These are phyloP conservation scores for Limenitis camilla DNA, from an alignment of 2,888 invertebrate genomes.

Conservation along the genomic window DNA sequence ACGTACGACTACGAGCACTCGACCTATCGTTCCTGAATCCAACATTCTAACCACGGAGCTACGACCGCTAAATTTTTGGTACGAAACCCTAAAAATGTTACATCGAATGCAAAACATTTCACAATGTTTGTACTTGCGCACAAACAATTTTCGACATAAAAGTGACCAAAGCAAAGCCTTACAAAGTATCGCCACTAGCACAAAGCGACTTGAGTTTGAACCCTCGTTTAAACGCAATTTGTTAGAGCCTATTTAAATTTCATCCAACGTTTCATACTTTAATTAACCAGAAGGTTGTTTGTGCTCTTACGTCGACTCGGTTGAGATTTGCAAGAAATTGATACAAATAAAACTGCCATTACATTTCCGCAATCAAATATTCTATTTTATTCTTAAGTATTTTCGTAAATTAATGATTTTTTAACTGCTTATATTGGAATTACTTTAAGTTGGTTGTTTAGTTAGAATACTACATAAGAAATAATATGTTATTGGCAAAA, in stretches of 20 bases:
- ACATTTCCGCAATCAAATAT: constrained; percentile 8
- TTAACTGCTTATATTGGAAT: too few relatives aligned
- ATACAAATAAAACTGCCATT: constrained; percentile 30
- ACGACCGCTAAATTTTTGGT: neutral
- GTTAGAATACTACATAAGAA: too few relatives aligned
- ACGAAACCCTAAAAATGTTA: neutral
- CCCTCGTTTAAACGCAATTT: constrained; percentile 42
- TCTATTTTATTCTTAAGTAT: too few relatives aligned
- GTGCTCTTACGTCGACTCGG: constrained; percentile 36
- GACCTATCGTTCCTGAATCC: too few relatives aligned
- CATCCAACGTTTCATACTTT: constrained; percentile 44
- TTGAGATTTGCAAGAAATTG: constrained; percentile 32
- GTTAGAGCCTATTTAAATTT: constrained; percentile 51
- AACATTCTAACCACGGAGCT: too few relatives aligned
- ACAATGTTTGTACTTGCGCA: neutral
- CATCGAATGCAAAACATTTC: neutral
- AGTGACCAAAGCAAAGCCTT: constrained; percentile 34
- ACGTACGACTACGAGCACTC: too few relatives aligned
- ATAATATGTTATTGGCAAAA: too few relatives aligned
- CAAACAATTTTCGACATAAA: constrained; percentile 22
- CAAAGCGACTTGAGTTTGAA: constrained; percentile 37
- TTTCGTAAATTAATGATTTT: too few relatives aligned
- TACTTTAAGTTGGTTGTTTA: too few relatives aligned
- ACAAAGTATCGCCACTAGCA: constrained; percentile 34
- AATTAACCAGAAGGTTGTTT: constrained; percentile 46